Evolutionary conservation across 1,140 invertebrate genomes (phyloP), one percentile per base, ranked within the genome.

Genomic region (Brachionus paranguensis): DNA sequence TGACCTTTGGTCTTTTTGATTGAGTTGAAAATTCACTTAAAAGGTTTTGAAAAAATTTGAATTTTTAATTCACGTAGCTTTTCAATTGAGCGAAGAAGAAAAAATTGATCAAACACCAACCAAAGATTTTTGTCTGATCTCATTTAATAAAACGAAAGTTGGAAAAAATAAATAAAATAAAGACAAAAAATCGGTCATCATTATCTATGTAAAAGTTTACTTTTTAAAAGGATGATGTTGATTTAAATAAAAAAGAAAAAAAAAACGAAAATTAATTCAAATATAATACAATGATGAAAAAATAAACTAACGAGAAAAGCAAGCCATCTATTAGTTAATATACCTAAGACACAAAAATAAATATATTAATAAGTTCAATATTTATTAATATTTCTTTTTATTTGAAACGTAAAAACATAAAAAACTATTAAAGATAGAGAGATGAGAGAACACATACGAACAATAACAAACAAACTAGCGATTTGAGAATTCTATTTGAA

Each of bases 351-450:
- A 60, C 20, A 60, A 20, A 60, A 60, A 60, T 60, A 60, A 60
- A 60, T 60, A 60, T 20, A 60, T 20, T 55, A 55, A 60, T 60
- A 60, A 60, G 53, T 60, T 60, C 53, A 60, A 60, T 60, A 60
- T 60, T 55, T 55, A 55, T 55, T 55, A 55, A 55, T 55, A 55
- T 55, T 60, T 60, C 17, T 60, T 37, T 60, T 60, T 60, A 60
- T 60, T 60, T 60, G 53, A 60, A 60, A 60, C 53, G 53, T 60
- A 60, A 60, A 60, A 60, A 60, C 53, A 60, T 60, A 60, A 60
- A 60, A 60, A 60, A 60, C 53, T 60, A 60, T 60, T 60, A 60
- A 24, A 60, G 53, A 60, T 60, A 60, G 53, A 60, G 53, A 60
- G 53, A 60, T 60, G 53, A 60, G 53, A 60, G 53, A n/a, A 24